Conservation (phyloP, 2,888 invertebrate species). For the Rutpela maculata region DNA sequence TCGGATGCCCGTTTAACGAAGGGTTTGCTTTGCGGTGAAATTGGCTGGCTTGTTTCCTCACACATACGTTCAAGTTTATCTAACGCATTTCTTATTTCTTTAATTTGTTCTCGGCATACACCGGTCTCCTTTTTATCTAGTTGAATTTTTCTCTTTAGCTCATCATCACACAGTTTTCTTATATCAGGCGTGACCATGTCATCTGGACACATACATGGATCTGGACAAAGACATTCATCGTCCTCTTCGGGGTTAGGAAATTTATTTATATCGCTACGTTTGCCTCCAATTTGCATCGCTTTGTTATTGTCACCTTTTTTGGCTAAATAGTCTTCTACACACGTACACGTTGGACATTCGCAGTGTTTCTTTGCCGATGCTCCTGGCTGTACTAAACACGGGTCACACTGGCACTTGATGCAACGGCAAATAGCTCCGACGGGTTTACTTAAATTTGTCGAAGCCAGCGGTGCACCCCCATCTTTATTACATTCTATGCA, state of each 20-base stretch:
- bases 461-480: neutral
- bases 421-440: neutral
- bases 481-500: conserved; percentile 54
- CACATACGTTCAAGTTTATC: conserved; percentile 62
- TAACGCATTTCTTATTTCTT: conserved; percentile 60
- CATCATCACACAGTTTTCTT: conserved; percentile 51
- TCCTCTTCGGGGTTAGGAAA: neutral
- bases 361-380: neutral
- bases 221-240: conserved; percentile 36
- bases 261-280: neutral
- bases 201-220: conserved; percentile 35
- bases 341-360: neutral
- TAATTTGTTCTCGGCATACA: conserved; percentile 59
- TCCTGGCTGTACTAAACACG: neutral
- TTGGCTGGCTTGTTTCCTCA: conserved; percentile 55
- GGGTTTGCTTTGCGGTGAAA: conserved; percentile 49
- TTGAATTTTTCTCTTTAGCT: conserved; percentile 55
- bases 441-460: neutral
- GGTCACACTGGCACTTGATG: neutral
- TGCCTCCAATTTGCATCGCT: neutral
- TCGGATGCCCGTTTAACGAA: conserved; percentile 61
- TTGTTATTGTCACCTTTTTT: neutral
- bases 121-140: conserved; percentile 56
- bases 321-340: neutral
- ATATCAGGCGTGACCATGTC: conserved; percentile 5